phyloP scores from a whole-genome alignment of 2,888 invertebrate genomes.

The Creontiades dilutus region DNA sequence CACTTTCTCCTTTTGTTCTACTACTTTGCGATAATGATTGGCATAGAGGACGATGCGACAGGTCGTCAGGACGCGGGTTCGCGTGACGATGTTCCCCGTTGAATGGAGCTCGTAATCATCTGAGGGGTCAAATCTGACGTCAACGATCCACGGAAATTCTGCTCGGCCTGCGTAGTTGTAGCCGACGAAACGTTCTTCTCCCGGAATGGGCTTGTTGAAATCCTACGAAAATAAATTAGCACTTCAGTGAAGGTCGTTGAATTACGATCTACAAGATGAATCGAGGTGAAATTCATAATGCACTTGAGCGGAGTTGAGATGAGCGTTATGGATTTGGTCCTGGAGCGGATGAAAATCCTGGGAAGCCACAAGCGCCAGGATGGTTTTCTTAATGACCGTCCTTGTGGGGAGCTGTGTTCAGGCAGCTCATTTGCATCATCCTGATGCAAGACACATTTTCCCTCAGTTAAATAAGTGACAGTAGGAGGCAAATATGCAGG shows the following conservation, averaged over 20 bases:
- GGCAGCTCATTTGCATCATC: no score
- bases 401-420: no score
- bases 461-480: no score
- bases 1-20: no score
- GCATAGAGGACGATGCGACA: slow-evolving; percentile 19
- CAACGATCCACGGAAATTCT: slow-evolving; percentile 45
- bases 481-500: no score
- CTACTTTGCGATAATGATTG: neutral
- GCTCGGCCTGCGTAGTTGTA: slow-evolving; percentile 1
- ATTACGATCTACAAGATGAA: neutral
- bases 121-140: neutral
- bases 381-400: no score
- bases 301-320: no score
- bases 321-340: no score
- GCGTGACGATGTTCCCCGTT: neutral
- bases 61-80: neutral
- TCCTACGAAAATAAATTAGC: neutral
- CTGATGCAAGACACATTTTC: no score
- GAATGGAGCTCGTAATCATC: neutral
- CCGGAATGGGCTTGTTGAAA: neutral
- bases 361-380: no score
- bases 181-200: neutral
- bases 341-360: no score
- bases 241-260: neutral
- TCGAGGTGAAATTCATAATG: neutral